Conservation (phyloP, 2,113 vertebrate genomes). For the Psittacus erithacus region DNA sequence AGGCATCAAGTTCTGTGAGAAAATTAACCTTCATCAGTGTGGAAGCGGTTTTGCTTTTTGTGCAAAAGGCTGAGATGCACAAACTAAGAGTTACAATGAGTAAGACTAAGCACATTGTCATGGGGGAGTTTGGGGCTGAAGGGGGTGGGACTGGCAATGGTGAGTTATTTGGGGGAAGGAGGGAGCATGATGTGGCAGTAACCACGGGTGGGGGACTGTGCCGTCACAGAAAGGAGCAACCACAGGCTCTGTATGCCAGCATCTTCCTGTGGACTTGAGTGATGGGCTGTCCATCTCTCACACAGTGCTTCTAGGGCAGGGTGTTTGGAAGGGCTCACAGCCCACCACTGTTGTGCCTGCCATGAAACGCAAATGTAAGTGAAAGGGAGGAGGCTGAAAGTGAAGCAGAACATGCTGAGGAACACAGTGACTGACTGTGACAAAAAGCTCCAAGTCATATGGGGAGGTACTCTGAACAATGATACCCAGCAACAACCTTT, state of each 20-base stretch:
- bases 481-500: neutral
- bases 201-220: fast-evolving
- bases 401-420: neutral
- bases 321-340: neutral
- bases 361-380: fast-evolving
- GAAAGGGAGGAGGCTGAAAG: neutral
- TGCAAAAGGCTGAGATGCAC: neutral
- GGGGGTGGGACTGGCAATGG: neutral
- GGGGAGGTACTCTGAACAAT: neutral
- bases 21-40: neutral
- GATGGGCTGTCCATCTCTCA: neutral
- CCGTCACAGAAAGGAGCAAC: neutral
- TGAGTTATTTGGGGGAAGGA: neutral
- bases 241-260: neutral
- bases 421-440: neutral
- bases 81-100: neutral
- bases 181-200: neutral
- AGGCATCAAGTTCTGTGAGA: neutral
- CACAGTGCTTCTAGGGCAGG: fast-evolving
- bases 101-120: neutral
- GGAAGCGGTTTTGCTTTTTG: neutral
- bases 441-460: neutral
- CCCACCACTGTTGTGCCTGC: neutral
- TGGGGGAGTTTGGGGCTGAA: too few relatives aligned
- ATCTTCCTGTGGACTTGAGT: neutral